phyloP scores from a whole-genome alignment of 64 coral and sea anemone genomes.

The Stylophora pistillata region DNA sequence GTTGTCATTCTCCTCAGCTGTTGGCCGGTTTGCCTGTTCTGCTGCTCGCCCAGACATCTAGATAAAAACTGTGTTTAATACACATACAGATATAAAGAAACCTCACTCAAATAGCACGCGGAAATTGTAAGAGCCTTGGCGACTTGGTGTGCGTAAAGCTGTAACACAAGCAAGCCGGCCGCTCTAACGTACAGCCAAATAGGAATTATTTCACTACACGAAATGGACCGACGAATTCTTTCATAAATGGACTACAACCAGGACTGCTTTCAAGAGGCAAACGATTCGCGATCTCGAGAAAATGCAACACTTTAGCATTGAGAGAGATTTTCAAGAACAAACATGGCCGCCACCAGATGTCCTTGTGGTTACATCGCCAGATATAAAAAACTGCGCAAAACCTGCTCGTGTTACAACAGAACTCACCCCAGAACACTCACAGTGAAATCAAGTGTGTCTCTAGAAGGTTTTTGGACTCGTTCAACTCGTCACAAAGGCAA shows the following conservation, averaged over 20 bases:
- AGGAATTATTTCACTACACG: not conserved
- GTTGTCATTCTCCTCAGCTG: constrained; percentile 8
- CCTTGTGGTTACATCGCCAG: not conserved
- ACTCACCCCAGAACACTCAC: not conserved
- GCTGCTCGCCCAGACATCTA: constrained; percentile 36
- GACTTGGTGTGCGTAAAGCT: not conserved
- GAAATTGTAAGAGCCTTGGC: constrained; percentile 1
- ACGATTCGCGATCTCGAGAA: not conserved
- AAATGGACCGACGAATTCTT: not conserved
- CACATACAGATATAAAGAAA: not conserved
- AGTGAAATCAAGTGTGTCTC: constrained; percentile 18
- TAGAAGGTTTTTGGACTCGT: not conserved
- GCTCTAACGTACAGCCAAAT: not conserved
- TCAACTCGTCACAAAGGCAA: not conserved
- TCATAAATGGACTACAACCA: not conserved
- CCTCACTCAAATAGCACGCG: not conserved
- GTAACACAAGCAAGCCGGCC: not conserved
- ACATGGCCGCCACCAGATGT: constrained; percentile 32
- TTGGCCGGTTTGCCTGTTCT: not conserved
- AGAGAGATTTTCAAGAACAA: constrained; percentile 16
- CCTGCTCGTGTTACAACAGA: not conserved
- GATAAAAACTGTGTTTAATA: constrained; percentile 28
- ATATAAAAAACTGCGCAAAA: not conserved
- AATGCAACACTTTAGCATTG: constrained; percentile 7
- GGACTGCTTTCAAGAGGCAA: not conserved